Evolutionary conservation across 2,113 vertebrate genomes (phyloP).

Genomic region (Archilochus colubris): DNA sequence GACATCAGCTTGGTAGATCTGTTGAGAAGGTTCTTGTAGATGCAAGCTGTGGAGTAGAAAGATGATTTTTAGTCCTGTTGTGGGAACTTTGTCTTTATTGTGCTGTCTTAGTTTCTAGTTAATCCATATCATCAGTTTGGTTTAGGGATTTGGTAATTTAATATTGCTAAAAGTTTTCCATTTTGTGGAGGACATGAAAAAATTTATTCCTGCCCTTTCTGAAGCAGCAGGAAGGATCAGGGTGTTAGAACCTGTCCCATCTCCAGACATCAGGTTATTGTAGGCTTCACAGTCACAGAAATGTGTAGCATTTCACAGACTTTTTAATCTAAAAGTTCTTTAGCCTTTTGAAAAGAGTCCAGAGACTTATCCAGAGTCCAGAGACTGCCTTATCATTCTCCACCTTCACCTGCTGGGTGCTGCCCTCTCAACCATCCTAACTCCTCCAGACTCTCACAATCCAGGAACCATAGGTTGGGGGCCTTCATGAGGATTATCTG

Average conservation of each 20-base stretch:
- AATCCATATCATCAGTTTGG: rapidly evolving
- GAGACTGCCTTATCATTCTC: neutral
- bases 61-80: neutral
- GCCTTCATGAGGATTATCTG: neutral
- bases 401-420: neutral
- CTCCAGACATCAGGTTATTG: neutral
- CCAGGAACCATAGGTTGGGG: neutral
- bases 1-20: neutral
- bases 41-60: neutral
- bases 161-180: neutral
- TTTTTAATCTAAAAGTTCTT: neutral
- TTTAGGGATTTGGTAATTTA: neutral
- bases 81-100: neutral
- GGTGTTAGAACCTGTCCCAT: neutral
- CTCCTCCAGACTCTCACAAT: neutral
- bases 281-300: neutral
- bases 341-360: neutral
- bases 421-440: neutral
- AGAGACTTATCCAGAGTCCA: neutral
- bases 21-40: neutral
- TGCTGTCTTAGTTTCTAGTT: neutral
- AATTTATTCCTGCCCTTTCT: neutral
- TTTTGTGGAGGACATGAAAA: neutral
- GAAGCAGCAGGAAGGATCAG: neutral
- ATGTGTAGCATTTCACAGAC: neutral